A percentile compares a stretch with the other conserved stretches of the same genome.
Conservation (phyloP, 2,888 invertebrate species). For the Cepaea hortensis region DNA sequence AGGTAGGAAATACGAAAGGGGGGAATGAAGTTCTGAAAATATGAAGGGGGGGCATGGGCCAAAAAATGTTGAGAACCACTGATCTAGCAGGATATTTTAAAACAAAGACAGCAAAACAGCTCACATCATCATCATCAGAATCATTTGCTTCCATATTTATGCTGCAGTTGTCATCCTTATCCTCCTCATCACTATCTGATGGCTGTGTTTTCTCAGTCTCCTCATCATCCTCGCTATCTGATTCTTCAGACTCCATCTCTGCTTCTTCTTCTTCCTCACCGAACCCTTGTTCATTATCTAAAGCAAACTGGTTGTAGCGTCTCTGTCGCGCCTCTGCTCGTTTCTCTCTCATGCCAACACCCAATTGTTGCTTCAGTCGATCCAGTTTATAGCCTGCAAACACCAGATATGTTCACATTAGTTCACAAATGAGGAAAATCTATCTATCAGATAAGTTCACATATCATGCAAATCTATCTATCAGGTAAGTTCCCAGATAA, state of each 20-base stretch:
- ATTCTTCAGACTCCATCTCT: slow-evolving; percentile 65
- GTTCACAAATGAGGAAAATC: neutral
- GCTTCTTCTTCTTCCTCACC: slow-evolving; percentile 58
- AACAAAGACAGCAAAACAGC: neutral
- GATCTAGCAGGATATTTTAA: too few species aligned
- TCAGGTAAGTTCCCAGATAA: too few species aligned
- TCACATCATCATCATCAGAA: slow-evolving; percentile 49
- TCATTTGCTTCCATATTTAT: neutral
- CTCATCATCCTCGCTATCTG: slow-evolving; percentile 73
- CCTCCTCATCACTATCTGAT: too few species aligned
- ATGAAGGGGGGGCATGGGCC: too few species aligned
- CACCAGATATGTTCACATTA: neutral
- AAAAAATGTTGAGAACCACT: too few species aligned
- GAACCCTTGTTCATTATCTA: slow-evolving; percentile 74
- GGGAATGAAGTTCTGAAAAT: too few species aligned
- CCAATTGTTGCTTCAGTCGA: slow-evolving; percentile 84
- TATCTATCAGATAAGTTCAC: neutral
- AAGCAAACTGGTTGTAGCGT: slow-evolving; percentile 78
- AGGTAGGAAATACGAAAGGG: too few species aligned
- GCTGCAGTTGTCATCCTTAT: neutral
- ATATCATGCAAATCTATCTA: too few species aligned
- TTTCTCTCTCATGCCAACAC: slow-evolving; percentile 84
- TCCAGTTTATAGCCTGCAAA: slow-evolving; percentile 82
- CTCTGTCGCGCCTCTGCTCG: slow-evolving; percentile 84
- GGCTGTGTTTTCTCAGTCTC: slow-evolving; percentile 15